phyloP scores from a whole-genome alignment of 2,888 invertebrate genomes.

The Eupeodes latifasciatus region DNA sequence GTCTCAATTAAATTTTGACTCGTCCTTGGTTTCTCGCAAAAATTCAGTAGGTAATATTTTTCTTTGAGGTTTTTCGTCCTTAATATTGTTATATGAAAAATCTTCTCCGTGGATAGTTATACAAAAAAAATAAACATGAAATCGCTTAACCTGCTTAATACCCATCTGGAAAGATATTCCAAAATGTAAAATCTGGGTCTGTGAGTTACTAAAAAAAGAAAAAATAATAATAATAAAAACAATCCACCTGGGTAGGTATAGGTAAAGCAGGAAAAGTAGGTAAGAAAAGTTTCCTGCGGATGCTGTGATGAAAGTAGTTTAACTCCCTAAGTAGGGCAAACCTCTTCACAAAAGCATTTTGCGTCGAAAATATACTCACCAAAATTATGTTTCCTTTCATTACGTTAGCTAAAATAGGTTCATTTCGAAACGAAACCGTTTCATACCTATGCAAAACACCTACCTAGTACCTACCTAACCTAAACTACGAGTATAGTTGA shows the following conservation, averaged over 20 bases:
- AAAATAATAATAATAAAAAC: background rate
- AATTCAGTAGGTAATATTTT: background rate
- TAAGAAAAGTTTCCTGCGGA: background rate
- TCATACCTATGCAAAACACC: background rate
- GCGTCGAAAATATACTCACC: constrained; percentile 29
- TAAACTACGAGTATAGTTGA: background rate
- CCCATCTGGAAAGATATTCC: constrained; percentile 25
- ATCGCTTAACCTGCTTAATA: constrained; percentile 21
- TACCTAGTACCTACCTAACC: background rate
- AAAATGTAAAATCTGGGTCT: constrained; percentile 34
- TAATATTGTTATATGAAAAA: constrained; percentile 23
- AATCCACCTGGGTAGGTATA: no score
- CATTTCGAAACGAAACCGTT: background rate
- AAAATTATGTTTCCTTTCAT: constrained; percentile 34
- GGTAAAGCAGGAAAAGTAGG: background rate
- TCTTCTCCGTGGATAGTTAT: background rate
- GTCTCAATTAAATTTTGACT: background rate
- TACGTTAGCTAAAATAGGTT: constrained; percentile 35
- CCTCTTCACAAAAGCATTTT: constrained; percentile 29
- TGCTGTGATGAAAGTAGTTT: constrained; percentile 8
- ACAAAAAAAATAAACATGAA: background rate
- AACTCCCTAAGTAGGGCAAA: constrained; percentile 42
- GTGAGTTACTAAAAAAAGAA: background rate
- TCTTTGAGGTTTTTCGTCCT: background rate
- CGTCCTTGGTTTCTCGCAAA: background rate